Conservation (phyloP, 2,113 vertebrate species). For the Trematomus loennbergii region DNA sequence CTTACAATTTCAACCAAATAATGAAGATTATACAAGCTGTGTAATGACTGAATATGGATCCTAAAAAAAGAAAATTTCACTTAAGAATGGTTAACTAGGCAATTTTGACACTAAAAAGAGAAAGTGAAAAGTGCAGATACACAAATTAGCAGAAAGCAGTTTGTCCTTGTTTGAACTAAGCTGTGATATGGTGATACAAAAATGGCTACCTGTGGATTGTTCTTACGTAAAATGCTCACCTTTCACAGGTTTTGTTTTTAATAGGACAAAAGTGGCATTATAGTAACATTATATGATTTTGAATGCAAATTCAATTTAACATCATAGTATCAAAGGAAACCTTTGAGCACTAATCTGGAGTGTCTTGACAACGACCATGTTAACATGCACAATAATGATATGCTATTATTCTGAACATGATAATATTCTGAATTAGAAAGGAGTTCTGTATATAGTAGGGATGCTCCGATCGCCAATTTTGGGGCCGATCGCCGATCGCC, state of each 20-base stretch:
- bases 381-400: too few species aligned
- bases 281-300: background rate
- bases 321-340: background rate
- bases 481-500: too few species aligned
- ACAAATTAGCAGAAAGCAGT: background rate
- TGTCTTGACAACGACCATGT: background rate
- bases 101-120: background rate
- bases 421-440: too few species aligned
- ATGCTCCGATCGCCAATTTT: too few species aligned
- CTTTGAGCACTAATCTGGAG: background rate
- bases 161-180: background rate
- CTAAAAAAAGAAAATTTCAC: background rate
- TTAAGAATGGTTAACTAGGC: background rate
- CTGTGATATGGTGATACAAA: background rate
- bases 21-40: constrained; percentile 9
- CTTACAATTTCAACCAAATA: constrained; percentile 11
- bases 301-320: too few species aligned
- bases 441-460: too few species aligned
- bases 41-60: background rate
- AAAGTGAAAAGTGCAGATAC: background rate
- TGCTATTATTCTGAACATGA: too few species aligned
- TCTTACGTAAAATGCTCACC: background rate
- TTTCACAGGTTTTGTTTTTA: background rate
- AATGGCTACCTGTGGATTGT: background rate
- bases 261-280: background rate